phyloP scores from a whole-genome alignment of 2,888 invertebrate genomes.

The Pseudococcus jackbeardsleyi region DNA sequence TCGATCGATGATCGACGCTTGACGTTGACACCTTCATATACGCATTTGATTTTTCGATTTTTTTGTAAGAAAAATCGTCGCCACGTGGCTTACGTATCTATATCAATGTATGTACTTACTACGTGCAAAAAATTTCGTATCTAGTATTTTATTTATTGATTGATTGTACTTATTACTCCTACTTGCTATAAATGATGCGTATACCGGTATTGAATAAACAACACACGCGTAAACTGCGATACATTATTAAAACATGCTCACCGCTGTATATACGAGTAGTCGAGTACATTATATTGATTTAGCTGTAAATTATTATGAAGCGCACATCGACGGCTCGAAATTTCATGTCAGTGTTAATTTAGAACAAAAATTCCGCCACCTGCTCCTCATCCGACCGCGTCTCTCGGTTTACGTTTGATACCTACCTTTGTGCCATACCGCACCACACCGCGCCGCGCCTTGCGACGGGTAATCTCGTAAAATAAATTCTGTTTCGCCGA shows the following conservation, averaged over 20 bases:
- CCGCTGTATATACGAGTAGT: neutral
- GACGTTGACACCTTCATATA: too few relatives aligned
- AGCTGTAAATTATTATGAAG: conserved; percentile 36
- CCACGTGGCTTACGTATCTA: too few relatives aligned
- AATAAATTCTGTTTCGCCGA: neutral
- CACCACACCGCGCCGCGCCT: too few relatives aligned
- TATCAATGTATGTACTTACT: too few relatives aligned
- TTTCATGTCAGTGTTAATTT: conserved; percentile 21
- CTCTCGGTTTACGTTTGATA: neutral
- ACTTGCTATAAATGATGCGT: conserved; percentile 20
- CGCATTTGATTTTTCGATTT: too few relatives aligned
- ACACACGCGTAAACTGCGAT: neutral
- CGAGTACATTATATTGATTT: conserved; percentile 39
- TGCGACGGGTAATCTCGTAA: neutral
- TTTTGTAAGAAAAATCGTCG: too few relatives aligned
- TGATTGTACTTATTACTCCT: neutral
- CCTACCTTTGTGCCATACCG: too few relatives aligned
- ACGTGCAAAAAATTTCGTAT: too few relatives aligned
- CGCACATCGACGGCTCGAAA: conserved; percentile 32
- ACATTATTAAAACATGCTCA: conserved; percentile 48
- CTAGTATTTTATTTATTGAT: too few relatives aligned
- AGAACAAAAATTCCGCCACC: neutral
- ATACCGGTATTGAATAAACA: neutral
- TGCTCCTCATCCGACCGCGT: neutral
- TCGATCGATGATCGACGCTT: too few relatives aligned